Evolutionary conservation across 2,797 vertebrate species (phyloP).

Genomic region (Enoplosus armatus): DNA sequence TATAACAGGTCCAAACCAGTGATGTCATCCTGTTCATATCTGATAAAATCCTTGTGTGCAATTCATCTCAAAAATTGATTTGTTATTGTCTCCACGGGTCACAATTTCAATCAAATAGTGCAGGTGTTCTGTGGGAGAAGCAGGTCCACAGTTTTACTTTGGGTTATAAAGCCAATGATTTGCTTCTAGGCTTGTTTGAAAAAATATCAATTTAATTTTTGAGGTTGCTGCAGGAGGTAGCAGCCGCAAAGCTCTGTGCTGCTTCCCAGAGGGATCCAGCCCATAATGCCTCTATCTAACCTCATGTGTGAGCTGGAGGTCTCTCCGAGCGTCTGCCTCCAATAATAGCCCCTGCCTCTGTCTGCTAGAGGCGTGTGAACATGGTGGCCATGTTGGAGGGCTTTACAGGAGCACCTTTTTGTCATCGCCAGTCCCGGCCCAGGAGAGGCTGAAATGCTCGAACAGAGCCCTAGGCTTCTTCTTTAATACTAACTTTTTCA

Average conservation of each 20-base stretch:
- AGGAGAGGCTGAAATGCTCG: constrained; percentile 14
- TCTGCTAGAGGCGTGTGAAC: constrained; percentile 31
- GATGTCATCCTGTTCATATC: constrained; percentile 12
- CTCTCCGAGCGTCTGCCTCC: constrained; percentile 46
- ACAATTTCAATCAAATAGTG: constrained; percentile 47
- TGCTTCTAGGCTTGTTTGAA: constrained; percentile 54
- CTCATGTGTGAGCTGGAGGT: constrained; percentile 56
- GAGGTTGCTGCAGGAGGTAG: constrained; percentile 30
- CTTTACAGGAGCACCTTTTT: constrained; percentile 27
- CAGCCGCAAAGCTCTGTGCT: constrained; percentile 29
- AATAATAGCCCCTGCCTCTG: constrained; percentile 53
- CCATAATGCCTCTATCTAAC: constrained; percentile 57
- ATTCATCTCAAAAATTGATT: constrained; percentile 26
- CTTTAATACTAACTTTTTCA: too few species aligned
- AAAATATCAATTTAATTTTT: constrained; percentile 60
- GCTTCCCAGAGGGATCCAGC: constrained; percentile 54
- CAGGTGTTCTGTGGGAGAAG: constrained; percentile 36
- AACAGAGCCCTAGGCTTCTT: neutral
- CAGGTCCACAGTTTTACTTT: constrained; percentile 39
- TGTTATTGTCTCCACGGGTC: constrained; percentile 47
- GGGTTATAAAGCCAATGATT: constrained; percentile 55
- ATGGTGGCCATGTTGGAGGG: constrained; percentile 39
- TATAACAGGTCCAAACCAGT: constrained; percentile 7
- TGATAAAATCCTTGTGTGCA: constrained; percentile 9
- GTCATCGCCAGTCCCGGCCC: neutral